These are phyloP conservation scores for Orthosia gracilis DNA, from an alignment of 2,888 invertebrate genomes.

Conservation along the genomic window DNA sequence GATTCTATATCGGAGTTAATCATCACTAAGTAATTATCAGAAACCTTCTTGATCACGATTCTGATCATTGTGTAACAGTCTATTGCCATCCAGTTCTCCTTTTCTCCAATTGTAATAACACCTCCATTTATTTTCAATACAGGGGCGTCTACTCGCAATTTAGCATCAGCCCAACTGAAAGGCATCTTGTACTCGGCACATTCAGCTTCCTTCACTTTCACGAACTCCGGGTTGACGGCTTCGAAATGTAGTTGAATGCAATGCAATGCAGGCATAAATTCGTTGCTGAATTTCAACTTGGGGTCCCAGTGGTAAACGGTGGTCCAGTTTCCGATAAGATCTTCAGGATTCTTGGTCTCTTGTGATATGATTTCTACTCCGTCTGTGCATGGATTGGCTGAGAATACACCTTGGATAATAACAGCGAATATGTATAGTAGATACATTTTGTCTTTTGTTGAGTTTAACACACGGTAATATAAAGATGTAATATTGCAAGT, in stretches of 20 bases:
- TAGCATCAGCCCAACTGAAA: constrained; percentile 53
- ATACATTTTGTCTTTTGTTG: constrained; percentile 1
- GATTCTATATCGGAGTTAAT: constrained; percentile 16
- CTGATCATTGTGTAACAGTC: constrained; percentile 22
- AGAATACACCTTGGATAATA: constrained; percentile 24
- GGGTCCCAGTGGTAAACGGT: constrained; percentile 51
- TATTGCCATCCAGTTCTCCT: constrained; percentile 41
- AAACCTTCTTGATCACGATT: constrained; percentile 27
- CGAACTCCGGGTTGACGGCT: background rate
- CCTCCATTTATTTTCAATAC: constrained; percentile 3
- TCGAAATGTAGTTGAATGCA: constrained; percentile 39
- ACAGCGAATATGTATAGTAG: constrained; percentile 14
- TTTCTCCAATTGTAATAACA: constrained; percentile 30
- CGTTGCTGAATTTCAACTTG: background rate
- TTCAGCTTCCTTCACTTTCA: constrained; percentile 32
- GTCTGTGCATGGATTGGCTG: constrained; percentile 29
- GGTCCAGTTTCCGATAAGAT: constrained; percentile 49
- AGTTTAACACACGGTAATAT: background rate
- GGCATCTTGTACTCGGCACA: constrained; percentile 34
- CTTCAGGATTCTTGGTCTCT: constrained; percentile 25
- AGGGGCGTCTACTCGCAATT: constrained; percentile 29
- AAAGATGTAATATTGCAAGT: background rate
- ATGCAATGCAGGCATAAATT: background rate
- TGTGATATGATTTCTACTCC: constrained; percentile 18
- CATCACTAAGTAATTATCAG: constrained; percentile 36